Evolutionary conservation across 2,797 vertebrate genomes (phyloP).

Genomic region (Echiichthys vipera): DNA sequence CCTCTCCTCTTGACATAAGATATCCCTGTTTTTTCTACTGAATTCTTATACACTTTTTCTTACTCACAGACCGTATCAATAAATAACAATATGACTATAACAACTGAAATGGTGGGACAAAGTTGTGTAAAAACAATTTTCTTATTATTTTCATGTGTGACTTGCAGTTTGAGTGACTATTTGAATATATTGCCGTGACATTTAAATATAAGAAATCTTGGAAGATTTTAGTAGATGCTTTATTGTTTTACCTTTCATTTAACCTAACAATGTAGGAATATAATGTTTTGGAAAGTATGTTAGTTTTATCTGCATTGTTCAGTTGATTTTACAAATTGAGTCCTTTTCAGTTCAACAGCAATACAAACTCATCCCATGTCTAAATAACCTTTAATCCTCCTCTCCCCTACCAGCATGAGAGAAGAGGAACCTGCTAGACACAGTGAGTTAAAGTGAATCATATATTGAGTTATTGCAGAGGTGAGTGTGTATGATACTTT

Average conservation of each 20-base stretch:
- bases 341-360: slow-evolving; percentile 7
- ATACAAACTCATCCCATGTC: slow-evolving; percentile 21
- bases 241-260: background rate
- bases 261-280: background rate
- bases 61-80: background rate
- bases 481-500: slow-evolving; percentile 48
- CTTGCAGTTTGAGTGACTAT: background rate
- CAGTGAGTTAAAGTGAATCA: slow-evolving; percentile 35
- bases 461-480: slow-evolving; percentile 46
- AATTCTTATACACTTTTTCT: background rate
- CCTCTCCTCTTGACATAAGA: too few species aligned
- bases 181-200: background rate
- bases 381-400: background rate
- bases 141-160: background rate
- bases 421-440: slow-evolving; percentile 21
- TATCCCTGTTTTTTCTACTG: background rate
- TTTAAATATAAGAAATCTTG: background rate
- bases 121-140: background rate
- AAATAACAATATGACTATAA: background rate
- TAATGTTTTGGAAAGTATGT: background rate
- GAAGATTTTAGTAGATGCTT: background rate
- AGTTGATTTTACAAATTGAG: background rate
- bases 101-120: background rate
- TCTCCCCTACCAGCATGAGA: slow-evolving; percentile 22
- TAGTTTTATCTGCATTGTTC: background rate